A percentile compares a stretch with the other conserved stretches of the same genome.
These are phyloP conservation scores for Cataglyphis hispanica DNA, from an alignment of 1,140 invertebrate genomes.

Conservation along the genomic window DNA sequence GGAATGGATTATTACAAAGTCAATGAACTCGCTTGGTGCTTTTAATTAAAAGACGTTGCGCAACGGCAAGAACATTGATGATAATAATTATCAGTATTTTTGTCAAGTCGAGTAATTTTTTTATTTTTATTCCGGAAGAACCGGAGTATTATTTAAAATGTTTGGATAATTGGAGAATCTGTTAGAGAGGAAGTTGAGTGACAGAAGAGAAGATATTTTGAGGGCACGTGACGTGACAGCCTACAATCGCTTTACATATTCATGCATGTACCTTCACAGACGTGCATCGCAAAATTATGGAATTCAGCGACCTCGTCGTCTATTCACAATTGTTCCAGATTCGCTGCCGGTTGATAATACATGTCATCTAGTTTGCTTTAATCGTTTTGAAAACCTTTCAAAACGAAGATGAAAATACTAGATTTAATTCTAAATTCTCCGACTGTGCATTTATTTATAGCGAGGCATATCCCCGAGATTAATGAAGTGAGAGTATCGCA, in stretches of 20 bases:
- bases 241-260: constrained; percentile 77
- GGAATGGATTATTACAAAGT: constrained; percentile 60
- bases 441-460: background rate
- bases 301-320: constrained; percentile 68
- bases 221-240: constrained; percentile 59
- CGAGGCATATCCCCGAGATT: constrained; percentile 35
- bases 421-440: too few species aligned
- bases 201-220: background rate
- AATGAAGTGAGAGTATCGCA: constrained; percentile 54
- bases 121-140: too few species aligned
- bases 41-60: constrained; percentile 52
- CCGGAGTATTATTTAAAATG: constrained; percentile 66
- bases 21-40: constrained; percentile 35
- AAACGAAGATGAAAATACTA: background rate
- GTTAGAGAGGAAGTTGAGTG: constrained; percentile 19
- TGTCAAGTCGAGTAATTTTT: constrained; percentile 67
- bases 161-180: constrained; percentile 64
- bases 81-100: constrained; percentile 62
- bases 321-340: constrained; percentile 64
- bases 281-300: constrained; percentile 72
- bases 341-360: constrained; percentile 55
- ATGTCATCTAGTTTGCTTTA: constrained; percentile 48
- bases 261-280: constrained; percentile 73
- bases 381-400: constrained; percentile 23
- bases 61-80: constrained; percentile 3